Evolutionary conservation across 2,797 vertebrate genomes (phyloP).

Genomic region (Poecilia picta): DNA sequence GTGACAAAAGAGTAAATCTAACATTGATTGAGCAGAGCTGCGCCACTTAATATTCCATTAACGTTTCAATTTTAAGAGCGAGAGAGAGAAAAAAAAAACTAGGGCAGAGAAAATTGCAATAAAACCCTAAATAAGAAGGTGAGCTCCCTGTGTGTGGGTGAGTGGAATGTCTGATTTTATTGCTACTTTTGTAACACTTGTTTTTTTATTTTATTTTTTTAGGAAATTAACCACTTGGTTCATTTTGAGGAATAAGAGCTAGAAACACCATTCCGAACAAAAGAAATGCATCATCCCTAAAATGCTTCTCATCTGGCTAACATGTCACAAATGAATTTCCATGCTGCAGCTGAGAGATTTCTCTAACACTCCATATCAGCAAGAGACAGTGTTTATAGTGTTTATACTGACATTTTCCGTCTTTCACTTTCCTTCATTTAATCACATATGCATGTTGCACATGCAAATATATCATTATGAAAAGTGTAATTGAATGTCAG

Average conservation of each 20-base stretch:
- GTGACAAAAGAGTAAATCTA: conserved; percentile 28
- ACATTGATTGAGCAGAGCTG: conserved; percentile 35
- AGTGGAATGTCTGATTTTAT: neutral
- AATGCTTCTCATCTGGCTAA: conserved; percentile 19
- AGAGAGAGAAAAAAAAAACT: conserved; percentile 28
- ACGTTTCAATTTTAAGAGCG: conserved; percentile 49
- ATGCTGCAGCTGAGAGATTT: conserved; percentile 13
- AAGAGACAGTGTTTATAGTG: conserved; percentile 26
- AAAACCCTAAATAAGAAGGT: conserved; percentile 23
- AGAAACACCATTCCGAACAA: conserved; percentile 1
- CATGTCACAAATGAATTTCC: conserved; percentile 19
- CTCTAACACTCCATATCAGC: conserved; percentile 28
- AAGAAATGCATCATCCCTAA: neutral
- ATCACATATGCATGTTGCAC: conserved; percentile 3
- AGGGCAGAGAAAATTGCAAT: conserved; percentile 15
- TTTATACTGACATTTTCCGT: conserved; percentile 34
- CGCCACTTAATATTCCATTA: conserved; percentile 56
- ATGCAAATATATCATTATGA: conserved; percentile 14
- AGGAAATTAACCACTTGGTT: neutral
- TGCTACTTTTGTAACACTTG: neutral
- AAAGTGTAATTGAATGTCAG: conserved; percentile 16
- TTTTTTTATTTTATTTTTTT: neutral
- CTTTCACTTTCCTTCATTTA: conserved; percentile 10
- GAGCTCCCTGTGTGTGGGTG: neutral
- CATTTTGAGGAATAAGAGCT: neutral